A percentile compares a stretch with the other conserved stretches of the same genome.
phyloP scores from a whole-genome alignment of 2,888 invertebrate genomes.

The Sinopyrophorus schimmeli region DNA sequence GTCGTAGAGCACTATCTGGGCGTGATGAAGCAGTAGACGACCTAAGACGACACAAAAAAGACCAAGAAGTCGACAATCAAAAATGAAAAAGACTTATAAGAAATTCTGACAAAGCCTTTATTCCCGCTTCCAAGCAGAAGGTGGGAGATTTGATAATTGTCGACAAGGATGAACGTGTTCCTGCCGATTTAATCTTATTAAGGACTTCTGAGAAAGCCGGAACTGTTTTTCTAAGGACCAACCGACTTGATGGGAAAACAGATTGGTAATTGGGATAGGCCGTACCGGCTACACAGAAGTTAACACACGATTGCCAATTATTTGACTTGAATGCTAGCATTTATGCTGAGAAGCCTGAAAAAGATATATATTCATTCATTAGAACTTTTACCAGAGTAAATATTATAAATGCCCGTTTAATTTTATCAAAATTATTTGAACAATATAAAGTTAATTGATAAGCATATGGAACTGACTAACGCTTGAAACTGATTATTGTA shows the following conservation, averaged over 20 bases:
- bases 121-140: constrained; percentile 84
- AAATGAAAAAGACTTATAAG: constrained; percentile 81
- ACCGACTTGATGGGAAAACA: constrained; percentile 95
- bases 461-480: no score
- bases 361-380: constrained; percentile 96
- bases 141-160: constrained; percentile 80
- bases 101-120: constrained; percentile 59
- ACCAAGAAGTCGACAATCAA: constrained; percentile 95
- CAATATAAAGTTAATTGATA: no score
- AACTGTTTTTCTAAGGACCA: constrained; percentile 95
- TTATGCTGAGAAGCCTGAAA: constrained; percentile 96
- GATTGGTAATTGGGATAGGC: constrained; percentile 89
- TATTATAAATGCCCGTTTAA: no score
- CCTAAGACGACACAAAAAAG: constrained; percentile 86
- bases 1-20: no score
- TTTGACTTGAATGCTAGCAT: constrained; percentile 85
- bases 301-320: constrained; percentile 77
- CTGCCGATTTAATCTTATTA: constrained; percentile 94
- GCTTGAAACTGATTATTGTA: no score
- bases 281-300: constrained; percentile 87
- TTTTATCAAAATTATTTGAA: no score
- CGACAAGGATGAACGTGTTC: constrained; percentile 96
- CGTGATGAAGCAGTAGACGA: constrained; percentile 97
- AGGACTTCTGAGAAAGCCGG: constrained; percentile 92
- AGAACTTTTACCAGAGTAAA: constrained; percentile 76